Evolutionary conservation across 2,888 invertebrate genomes (phyloP), one percentile per base, ranked within the genome.

Genomic region (Podabrus alpinus): DNA sequence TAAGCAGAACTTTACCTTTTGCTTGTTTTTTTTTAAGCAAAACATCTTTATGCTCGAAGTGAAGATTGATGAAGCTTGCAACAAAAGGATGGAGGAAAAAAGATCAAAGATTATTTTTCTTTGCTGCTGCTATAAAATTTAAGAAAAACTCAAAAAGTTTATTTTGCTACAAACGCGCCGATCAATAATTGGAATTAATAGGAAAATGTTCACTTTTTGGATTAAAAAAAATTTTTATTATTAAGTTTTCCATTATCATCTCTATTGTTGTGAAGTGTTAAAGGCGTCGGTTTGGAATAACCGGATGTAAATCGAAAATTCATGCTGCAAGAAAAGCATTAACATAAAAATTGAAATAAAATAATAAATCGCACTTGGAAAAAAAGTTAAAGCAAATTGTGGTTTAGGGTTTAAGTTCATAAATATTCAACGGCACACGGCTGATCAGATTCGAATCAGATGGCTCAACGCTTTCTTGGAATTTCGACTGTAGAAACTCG

Each of bases 361-460:
- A 45, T 45, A 45, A 45, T 45, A 45, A 45, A 45, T 45, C 45
- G 45, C 45, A 45, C 45, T 45, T 45, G 69, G 71, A 73, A 77
- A 73, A 71, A 73, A 73, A 69, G 59, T 69, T 69, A 66, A 19
- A 61, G 59, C 59, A 69, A 72, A 75, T 75, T 72, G 72, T 71
- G 62, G 74, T 68, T 60, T 68, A 59, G 21, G 25, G n/a, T 62
- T 68, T 66, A 66, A 61, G 69, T 72, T 75, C 75, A 80, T 80
- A 79, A 80, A 80, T 80, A 80, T 80, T 80, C 80, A 80, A 79
- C 73, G 74, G 76, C 76, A 73, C 77, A 73, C 77, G 79, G 77
- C 75, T 79, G 80, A 80, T 80, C 80, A 77, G 80, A 80, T 79
- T 77, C 78, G 80, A 77, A 78, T 80, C 80, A 72, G 75, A 79